Evolutionary conservation across 2,888 invertebrate species (phyloP), one percentile per base, ranked within the genome.

Genomic region (Oeneis ivallda): DNA sequence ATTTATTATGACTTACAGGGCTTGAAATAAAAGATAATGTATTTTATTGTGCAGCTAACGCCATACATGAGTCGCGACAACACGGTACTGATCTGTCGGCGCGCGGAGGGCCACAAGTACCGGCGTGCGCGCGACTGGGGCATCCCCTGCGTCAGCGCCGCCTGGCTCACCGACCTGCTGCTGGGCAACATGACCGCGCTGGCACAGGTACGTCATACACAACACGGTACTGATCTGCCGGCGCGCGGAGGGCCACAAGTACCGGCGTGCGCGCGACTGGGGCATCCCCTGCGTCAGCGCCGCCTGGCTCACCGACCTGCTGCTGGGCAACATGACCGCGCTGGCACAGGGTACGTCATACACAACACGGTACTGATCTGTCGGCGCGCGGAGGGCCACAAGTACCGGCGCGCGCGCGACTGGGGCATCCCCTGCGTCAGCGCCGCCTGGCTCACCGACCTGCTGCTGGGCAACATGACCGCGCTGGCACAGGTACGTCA

Each of bases 371-470:
- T 96, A 59, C 84, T 96, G 63, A 93, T 96, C 69, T 95, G 95
- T 81, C 94, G 95, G 72, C 97, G 97, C 72, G 94, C 95, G 0
- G 97, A 98, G 70, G 98, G 98, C 26, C 93, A 93, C 71, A 99
- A 99, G 87, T 97, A 95, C 85, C 93, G 94, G 70, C 96, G 96
- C 75, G 99, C 99, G 0, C 94, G 96, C 58, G 98, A 98, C 81
- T 98, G 98, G 97, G 95, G 95, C 76, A 95, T 96, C 47, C 97
- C 97, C 0, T 95, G 97, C 1, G 98, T 99, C 0, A 99, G 98
- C 80, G 95, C 97, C 0, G 95, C 96, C 73, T 99, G 98, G 98
- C 89, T 99, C 71, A 97, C 96, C 43, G 98, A 99, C 83, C 93
- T 99, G 62, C 93, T 98, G 80, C 94, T 98, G 65, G 98, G 98